These are phyloP conservation scores for Entomobrya proxima DNA, from an alignment of 2,888 invertebrate genomes.

Conservation along the genomic window DNA sequence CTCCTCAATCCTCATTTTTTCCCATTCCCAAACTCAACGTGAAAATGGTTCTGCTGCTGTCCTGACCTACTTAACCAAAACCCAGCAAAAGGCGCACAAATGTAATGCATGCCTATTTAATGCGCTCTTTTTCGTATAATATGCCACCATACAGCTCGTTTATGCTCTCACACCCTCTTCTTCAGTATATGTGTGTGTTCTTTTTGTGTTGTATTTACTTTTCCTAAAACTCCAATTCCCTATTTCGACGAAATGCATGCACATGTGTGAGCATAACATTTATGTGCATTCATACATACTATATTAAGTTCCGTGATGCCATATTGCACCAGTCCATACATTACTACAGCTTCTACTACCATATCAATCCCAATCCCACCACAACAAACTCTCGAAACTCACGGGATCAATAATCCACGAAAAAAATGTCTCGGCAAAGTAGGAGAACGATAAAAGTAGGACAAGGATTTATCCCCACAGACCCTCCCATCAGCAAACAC, in stretches of 20 bases:
- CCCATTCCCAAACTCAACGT: constrained; percentile 33
- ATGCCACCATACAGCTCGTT: neutral
- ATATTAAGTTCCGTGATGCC: neutral
- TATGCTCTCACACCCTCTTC: neutral
- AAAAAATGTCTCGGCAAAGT: constrained; percentile 72
- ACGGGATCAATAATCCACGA: constrained; percentile 73
- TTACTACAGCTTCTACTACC: neutral
- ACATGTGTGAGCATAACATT: neutral
- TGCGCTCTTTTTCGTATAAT: too few relatives aligned
- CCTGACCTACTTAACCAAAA: constrained; percentile 73
- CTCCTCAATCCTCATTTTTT: neutral
- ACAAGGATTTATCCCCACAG: constrained; percentile 73
- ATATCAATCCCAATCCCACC: too few relatives aligned
- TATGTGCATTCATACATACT: constrained; percentile 15
- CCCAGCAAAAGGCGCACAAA: constrained; percentile 61
- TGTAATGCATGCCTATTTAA: neutral
- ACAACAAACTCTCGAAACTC: constrained; percentile 37
- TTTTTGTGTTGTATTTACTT: constrained; percentile 14
- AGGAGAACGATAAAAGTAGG: constrained; percentile 70
- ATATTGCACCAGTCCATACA: constrained; percentile 9
- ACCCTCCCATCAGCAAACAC: constrained; percentile 69
- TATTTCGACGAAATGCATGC: constrained; percentile 12
- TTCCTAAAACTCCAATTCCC: too few relatives aligned
- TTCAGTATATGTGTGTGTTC: neutral
- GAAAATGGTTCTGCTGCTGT: constrained; percentile 68